Evolutionary conservation across 1,140 invertebrate species (phyloP), one percentile per base, ranked within the genome.

Genomic region (Drosophila hydei): DNA sequence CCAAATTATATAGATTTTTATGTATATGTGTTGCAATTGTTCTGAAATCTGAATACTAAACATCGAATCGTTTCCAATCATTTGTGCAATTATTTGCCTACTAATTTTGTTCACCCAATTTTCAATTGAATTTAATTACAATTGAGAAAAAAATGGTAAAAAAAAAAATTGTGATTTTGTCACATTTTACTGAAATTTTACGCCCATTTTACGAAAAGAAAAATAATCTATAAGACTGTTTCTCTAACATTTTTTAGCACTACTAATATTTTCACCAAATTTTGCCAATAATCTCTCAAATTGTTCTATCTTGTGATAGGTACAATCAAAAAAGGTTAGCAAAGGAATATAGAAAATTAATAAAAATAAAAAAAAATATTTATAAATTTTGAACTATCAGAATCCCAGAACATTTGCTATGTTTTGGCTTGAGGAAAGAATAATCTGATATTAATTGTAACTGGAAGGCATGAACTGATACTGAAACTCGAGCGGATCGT

Each of bases 381-480:
- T 43, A 16, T 48, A 18, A 9, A 33, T 9, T 45, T 47, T 12
- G 18, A 36, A 40, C 27, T 48, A 19, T 33, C 27, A 19, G 25
- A 58, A 50, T 12, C 25, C 33, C 67, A 56, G 52, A 59, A 54
- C n/a, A 63, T 63, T 71, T 23, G 67, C 51, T 19, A 56, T 62
- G 8, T 62, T 12, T 9, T 27, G 45, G 30, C 21, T 27, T 30
- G 11, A 19, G 55, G 38, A 14, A 42, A 54, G 59, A 30, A 55
- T 60, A 54, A 60, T 64, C 60, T 50, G 51, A 71, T 58, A 51
- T 25, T 33, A 43, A 40, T 42, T n/a, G 23, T 16, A 43, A 70
- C 23, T 27, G 25, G 36, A 65, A 45, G 43, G 52, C 18, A 50
- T 68, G 48, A 60, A 30, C 18, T 59, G 64, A 54, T 16, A 12